phyloP scores from a whole-genome alignment of 1,140 invertebrate genomes.

The Zaprionus capensis region DNA sequence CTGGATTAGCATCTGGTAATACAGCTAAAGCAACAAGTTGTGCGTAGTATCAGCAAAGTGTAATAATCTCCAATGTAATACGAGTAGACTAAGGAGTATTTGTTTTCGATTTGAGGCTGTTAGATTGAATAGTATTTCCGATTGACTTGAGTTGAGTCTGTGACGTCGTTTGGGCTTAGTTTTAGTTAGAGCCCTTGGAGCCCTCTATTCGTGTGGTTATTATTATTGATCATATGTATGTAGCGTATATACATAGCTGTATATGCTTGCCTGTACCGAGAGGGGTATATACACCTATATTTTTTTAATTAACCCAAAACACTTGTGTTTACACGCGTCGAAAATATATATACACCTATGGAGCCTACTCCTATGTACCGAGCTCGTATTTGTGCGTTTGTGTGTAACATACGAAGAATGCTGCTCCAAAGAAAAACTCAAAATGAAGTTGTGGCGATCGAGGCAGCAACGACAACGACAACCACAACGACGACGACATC shows the following conservation, averaged over 20 bases:
- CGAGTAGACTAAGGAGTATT: slow-evolving; percentile 37
- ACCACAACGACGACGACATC: slow-evolving; percentile 48
- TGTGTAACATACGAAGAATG: slow-evolving; percentile 59
- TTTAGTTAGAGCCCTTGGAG: neutral
- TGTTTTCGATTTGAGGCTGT: slow-evolving; percentile 11
- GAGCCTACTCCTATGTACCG: slow-evolving; percentile 29
- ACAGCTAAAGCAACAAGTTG: slow-evolving; percentile 66
- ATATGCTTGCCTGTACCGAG: slow-evolving; percentile 25
- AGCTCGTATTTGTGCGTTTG: slow-evolving; percentile 42
- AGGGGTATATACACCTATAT: slow-evolving; percentile 37
- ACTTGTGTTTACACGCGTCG: slow-evolving; percentile 79
- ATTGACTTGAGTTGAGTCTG: neutral
- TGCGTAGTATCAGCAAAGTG: slow-evolving; percentile 54
- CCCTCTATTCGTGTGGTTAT: slow-evolving; percentile 2
- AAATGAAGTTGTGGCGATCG: slow-evolving; percentile 75
- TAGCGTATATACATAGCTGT: slow-evolving; percentile 15
- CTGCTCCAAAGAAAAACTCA: slow-evolving; percentile 74
- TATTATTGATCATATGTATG: slow-evolving; percentile 21
- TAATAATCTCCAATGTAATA: slow-evolving; percentile 61
- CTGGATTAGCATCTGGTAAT: slow-evolving; percentile 52
- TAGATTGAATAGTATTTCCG: neutral
- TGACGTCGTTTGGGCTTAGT: slow-evolving; percentile 14
- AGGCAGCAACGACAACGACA: slow-evolving; percentile 22
- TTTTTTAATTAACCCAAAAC: slow-evolving; percentile 81
- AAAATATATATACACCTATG: slow-evolving; percentile 61